phyloP scores from a whole-genome alignment of 1,140 invertebrate genomes.

The Parapsyche elsis region DNA sequence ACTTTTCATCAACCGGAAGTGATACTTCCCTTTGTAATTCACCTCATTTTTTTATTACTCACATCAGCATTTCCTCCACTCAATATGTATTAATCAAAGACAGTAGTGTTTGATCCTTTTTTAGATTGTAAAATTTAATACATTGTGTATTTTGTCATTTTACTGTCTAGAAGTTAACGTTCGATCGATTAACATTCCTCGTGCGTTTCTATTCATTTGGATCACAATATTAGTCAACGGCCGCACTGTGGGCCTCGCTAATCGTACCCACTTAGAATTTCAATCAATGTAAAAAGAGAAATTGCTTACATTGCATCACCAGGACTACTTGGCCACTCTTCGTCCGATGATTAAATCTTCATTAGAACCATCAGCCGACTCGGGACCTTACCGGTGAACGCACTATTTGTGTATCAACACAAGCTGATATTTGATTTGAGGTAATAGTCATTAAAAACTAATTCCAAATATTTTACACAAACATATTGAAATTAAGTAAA shows the following conservation, averaged over 20 bases:
- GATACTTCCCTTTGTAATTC: no score
- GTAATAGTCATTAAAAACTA: no score
- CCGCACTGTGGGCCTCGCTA: conserved; percentile 22
- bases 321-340: background rate
- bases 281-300: conserved; percentile 45
- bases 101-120: no score
- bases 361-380: background rate
- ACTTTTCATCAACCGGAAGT: no score
- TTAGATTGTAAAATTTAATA: no score
- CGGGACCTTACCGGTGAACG: background rate
- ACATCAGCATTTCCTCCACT: no score
- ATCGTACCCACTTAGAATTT: conserved; percentile 19
- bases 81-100: no score
- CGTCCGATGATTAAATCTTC: background rate
- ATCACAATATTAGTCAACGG: conserved; percentile 42
- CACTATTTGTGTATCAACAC: no score
- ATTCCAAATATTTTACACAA: no score
- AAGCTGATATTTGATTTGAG: no score
- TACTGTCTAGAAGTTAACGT: background rate
- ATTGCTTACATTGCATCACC: conserved; percentile 39
- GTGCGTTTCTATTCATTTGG: conserved; percentile 34
- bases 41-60: no score
- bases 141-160: background rate
- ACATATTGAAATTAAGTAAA: background rate
- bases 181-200: conserved; percentile 6